phyloP scores from a whole-genome alignment of 2,888 invertebrate genomes.

The Ganaspis brasiliensis region DNA sequence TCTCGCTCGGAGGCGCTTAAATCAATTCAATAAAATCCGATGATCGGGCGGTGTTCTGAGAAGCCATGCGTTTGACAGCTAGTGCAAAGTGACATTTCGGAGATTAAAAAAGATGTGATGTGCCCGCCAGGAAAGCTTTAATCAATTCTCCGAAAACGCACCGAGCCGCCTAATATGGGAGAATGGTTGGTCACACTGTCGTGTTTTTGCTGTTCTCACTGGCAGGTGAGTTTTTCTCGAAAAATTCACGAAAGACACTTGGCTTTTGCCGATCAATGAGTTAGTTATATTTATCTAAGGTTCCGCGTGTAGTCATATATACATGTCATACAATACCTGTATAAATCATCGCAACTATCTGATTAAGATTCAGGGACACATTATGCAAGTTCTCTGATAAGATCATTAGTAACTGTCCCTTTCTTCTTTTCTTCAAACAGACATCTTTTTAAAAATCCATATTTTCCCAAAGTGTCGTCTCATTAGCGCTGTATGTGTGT shows the following conservation, averaged over 20 bases:
- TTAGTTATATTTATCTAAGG: conserved; percentile 51
- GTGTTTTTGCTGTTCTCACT: conserved; percentile 76
- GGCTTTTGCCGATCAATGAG: conserved; percentile 63
- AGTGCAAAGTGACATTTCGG: conserved; percentile 61
- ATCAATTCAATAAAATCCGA: conserved; percentile 59
- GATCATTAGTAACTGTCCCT: conserved; percentile 3
- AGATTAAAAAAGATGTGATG: conserved; percentile 58
- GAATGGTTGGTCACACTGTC: conserved; percentile 75
- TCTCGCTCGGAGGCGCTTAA: conserved; percentile 31
- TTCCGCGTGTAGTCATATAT: conserved; percentile 53
- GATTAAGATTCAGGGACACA: conserved; percentile 67
- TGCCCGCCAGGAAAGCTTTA: conserved; percentile 57
- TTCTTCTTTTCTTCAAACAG: neutral
- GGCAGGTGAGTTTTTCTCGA: conserved; percentile 70
- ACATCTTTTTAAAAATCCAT: conserved; percentile 5
- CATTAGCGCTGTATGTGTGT: neutral
- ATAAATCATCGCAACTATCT: conserved; percentile 59
- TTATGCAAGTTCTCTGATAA: conserved; percentile 32
- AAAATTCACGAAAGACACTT: conserved; percentile 44
- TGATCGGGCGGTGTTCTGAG: conserved; percentile 48
- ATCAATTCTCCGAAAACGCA: conserved; percentile 59
- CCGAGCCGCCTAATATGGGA: conserved; percentile 75
- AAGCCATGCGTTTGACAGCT: conserved; percentile 74
- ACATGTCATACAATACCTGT: conserved; percentile 47
- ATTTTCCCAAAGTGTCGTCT: neutral